Conservation (phyloP, 2,888 invertebrate genomes). For the Timema cristinae region DNA sequence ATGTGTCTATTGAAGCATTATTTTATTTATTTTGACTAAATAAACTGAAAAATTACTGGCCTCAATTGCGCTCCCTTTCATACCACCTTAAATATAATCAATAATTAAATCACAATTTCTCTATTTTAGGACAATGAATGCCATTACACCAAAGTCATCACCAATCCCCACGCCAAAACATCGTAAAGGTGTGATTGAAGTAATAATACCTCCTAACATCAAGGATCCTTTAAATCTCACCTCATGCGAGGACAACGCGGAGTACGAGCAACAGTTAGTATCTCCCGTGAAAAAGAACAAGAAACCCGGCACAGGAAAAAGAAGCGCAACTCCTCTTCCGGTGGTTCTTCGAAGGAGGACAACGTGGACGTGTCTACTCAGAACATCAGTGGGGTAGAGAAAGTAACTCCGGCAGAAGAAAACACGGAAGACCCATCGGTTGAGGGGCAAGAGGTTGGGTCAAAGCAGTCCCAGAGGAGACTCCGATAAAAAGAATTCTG, state of each 20-base stretch:
- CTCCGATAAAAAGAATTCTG: no score
- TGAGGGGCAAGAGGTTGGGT: constrained; percentile 35
- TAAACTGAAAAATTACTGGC: no score
- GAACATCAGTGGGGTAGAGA: constrained; percentile 30
- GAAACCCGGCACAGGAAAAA: constrained; percentile 66
- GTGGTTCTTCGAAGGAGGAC: constrained; percentile 46
- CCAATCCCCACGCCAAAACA: constrained; percentile 81
- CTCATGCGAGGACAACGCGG: constrained; percentile 67
- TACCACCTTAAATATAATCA: no score
- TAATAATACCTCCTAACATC: constrained; percentile 88
- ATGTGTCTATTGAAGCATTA: no score
- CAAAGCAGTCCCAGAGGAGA: constrained; percentile 34
- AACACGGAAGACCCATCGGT: constrained; percentile 41
- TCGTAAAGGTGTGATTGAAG: constrained; percentile 77
- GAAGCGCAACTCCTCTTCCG: constrained; percentile 47
- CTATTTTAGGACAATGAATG: constrained; percentile 65
- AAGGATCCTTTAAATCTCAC: constrained; percentile 83
- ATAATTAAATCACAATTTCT: neutral
- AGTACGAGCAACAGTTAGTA: constrained; percentile 75
- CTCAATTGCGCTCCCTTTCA: no score
- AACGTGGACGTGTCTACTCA: neutral
- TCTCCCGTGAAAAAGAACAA: constrained; percentile 61
- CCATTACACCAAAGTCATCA: constrained; percentile 89
- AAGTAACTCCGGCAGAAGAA: constrained; percentile 37
- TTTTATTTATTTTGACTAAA: no score